Base-by-base conservation (phyloP, 2,888 invertebrate species). In the Pheosia tremula region DNA sequence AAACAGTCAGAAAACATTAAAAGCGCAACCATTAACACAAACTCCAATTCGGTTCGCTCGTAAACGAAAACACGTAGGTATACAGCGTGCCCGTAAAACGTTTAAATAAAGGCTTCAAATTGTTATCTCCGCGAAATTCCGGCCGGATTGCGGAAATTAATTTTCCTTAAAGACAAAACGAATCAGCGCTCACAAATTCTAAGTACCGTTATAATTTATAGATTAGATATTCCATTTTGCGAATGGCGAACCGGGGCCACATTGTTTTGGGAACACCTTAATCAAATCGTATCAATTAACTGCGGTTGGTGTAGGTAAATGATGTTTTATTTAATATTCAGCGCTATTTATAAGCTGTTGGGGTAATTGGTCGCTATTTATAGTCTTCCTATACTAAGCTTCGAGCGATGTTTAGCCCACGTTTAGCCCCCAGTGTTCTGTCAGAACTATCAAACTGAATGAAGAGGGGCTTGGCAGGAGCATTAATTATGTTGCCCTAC, bases 181-280 rank as follows among this genome's bases (percentile, higher is more conserved):
- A 72, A 69, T 74, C 63, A 68, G 63, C 60, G 63, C 57, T 62
- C 62, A 54, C 68, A 61, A 64, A 57, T n/a, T 58, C 7, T 54
- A 57, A 57, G 55, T 45, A 61, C 58, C 63, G 50, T 56, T 60
- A 67, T 69, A 53, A 68, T 74, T 68, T 55, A 64, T 59, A 60
- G 63, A 68, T 66, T 63, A 24, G 24, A 24, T 24, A 68, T 62
- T 58, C 60, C 58, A 64, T 61, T 57, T 37, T 7, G 24, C 52
- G 36, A 13, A 57, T 36, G 7, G 13, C 24, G 36, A 54, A 49
- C 63, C 54, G 37, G 45, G 55, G 60, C 24, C 45, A 13, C 54
- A 11, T 38, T 60, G 47, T 60, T 61, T 59, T 45, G 11, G 5
- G 36, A 69, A 58, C 37, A 53, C 56, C 49, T 56, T 53, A 61